Evolutionary conservation across 1,140 invertebrate genomes (phyloP).

Genomic region (Pentalonia nigronervosa): DNA sequence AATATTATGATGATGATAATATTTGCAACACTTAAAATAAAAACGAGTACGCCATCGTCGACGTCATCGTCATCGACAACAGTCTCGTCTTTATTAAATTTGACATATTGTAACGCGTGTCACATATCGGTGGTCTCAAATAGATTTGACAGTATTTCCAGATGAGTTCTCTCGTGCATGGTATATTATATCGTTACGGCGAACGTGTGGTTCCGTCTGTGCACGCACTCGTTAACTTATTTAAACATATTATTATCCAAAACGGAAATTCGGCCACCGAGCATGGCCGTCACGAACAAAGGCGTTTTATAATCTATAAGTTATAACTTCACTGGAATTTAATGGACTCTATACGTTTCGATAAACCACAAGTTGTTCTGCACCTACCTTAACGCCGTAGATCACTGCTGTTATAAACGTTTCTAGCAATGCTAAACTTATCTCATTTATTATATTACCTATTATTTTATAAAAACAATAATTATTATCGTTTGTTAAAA

Average conservation of each 20-base stretch:
- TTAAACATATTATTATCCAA: neutral
- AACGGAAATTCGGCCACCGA: neutral
- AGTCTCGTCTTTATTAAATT: neutral
- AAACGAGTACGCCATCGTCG: neutral
- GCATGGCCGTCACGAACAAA: neutral
- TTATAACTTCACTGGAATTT: neutral
- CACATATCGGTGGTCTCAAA: neutral
- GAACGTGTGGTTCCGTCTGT: neutral
- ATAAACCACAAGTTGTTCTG: neutral
- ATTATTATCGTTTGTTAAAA: neutral
- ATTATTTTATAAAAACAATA: neutral
- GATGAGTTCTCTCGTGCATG: neutral
- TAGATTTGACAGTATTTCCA: constrained; percentile 28
- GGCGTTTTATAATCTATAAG: neutral
- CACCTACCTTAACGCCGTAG: neutral
- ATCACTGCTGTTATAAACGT: neutral
- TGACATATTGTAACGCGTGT: neutral
- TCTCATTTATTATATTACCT: neutral
- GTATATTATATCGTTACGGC: neutral
- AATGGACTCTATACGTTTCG: neutral
- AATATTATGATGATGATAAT: neutral
- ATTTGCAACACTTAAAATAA: neutral
- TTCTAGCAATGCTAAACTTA: neutral
- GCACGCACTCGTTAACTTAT: constrained; percentile 3
- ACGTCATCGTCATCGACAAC: neutral